These are phyloP conservation scores for Lampris incognitus DNA, from an alignment of 2,113 vertebrate genomes.

Conservation along the genomic window DNA sequence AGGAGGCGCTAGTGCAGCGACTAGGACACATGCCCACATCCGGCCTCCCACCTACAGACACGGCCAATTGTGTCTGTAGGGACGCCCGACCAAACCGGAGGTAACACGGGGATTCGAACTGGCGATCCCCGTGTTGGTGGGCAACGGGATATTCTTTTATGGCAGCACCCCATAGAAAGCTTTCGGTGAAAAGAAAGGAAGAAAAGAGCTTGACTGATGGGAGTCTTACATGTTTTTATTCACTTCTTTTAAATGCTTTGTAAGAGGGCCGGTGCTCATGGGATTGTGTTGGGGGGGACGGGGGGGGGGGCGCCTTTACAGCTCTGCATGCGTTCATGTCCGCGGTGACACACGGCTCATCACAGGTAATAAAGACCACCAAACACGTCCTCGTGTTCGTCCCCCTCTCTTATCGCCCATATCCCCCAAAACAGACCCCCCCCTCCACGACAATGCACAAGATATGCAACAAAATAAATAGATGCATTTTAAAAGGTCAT, in stretches of 20 bases:
- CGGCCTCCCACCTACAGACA: too few relatives aligned
- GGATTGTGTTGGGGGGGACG: too few relatives aligned
- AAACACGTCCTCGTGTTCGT: conserved; percentile 11
- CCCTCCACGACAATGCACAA: conserved; percentile 54
- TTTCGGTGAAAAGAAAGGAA: background rate
- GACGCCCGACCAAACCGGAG: too few relatives aligned
- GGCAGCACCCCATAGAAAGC: background rate
- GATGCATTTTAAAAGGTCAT: conserved; percentile 85
- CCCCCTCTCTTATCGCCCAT: background rate
- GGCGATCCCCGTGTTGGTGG: too few relatives aligned
- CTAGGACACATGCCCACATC: too few relatives aligned
- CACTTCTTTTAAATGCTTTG: conserved; percentile 78
- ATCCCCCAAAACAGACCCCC: conserved; percentile 16
- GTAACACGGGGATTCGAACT: too few relatives aligned
- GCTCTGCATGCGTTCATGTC: conserved; percentile 36
- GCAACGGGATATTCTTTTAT: background rate
- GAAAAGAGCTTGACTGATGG: background rate
- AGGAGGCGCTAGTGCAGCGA: too few relatives aligned
- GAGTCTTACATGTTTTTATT: conserved; percentile 76
- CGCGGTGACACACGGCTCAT: conserved; percentile 56
- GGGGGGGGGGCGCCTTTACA: conserved; percentile 43
- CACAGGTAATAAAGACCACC: conserved; percentile 44
- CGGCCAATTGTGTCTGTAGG: too few relatives aligned
- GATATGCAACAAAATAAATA: conserved; percentile 89
- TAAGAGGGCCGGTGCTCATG: conserved; percentile 53